Base-by-base conservation (phyloP, 2,888 invertebrate species). In the Pomacea canaliculata region DNA sequence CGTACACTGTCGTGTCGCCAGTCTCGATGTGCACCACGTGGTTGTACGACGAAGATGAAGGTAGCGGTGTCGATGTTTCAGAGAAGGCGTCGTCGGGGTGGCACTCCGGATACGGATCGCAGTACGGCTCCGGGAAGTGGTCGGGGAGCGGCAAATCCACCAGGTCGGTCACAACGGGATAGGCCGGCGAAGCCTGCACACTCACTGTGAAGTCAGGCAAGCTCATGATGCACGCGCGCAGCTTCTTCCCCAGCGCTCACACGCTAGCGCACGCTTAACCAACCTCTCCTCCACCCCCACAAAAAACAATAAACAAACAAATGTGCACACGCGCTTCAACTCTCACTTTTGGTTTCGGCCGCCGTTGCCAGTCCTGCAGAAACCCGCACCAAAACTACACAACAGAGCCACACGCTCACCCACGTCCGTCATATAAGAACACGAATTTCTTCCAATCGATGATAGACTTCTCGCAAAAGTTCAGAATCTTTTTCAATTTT, bases 51-150 rank as follows among this genome's bases (percentile, higher is more conserved):
- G 74, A 69, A 10, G 51, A 62, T 2, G 74, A 68, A 1, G 74
- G 48, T 1, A 56, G 23, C 1, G 49, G 23, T 46, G 27, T 23
- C 19, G n/a, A 56, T 10, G 7, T 10, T n/a, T 37, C 37, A 12
- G 68, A 12, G 59, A 27, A 62, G 19, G 27, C 23, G 51, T 2
- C 8, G 51, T 16, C 16, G 7, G 51, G 51, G 51, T 16, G 10
- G 51, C 18, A 18, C 23, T 46, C 46, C 27, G 16, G 37, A 46
- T 73, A 23, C 16, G 51, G 9, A 18, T 74, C 74, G 7, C 23
- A 18, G n/a, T 27, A 69, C 10, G 74, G 74, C 16, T 74, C 74
- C 9, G 74, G 74, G 62, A 56, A 74, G 69, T 74, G 74, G 12
- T 74, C 69, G 37, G 74, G 74, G 18, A 74, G 23, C 13, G 73